A percentile compares a stretch with the other conserved stretches of the same genome.
Conservation (phyloP, 2,113 vertebrate species). For the Hipposideros armiger region DNA sequence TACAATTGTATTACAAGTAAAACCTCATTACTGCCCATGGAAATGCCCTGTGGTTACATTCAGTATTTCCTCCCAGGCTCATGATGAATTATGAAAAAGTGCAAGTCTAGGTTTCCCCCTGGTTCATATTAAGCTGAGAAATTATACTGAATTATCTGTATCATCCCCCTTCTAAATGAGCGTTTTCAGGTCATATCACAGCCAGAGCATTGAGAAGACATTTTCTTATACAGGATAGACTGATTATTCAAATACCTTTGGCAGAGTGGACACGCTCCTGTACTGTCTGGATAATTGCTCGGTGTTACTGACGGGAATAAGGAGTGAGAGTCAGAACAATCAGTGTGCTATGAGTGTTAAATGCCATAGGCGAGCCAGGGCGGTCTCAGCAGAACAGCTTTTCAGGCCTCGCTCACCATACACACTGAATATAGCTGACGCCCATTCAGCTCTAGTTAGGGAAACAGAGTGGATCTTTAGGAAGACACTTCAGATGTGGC, state of each 20-base stretch:
- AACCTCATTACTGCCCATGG: neutral
- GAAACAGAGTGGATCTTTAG: neutral
- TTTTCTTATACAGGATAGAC: neutral
- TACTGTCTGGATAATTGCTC: neutral
- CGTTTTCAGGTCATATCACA: constrained; percentile 5
- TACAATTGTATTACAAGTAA: constrained; percentile 33
- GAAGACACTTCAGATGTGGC: neutral
- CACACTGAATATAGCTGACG: neutral
- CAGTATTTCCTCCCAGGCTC: neutral
- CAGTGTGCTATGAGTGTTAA: neutral
- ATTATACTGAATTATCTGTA: constrained; percentile 2
- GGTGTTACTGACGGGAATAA: constrained; percentile 9
- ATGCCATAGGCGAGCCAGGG: neutral
- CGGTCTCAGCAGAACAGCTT: neutral
- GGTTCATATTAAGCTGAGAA: constrained; percentile 11
- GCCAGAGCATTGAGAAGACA: neutral
- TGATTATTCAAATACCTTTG: constrained; percentile 41
- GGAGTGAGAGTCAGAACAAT: neutral
- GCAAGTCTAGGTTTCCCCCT: neutral
- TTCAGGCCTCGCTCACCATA: neutral
- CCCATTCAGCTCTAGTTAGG: neutral
- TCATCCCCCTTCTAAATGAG: neutral
- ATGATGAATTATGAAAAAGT: neutral
- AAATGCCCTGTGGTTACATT: neutral
- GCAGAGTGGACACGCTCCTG: neutral